phyloP scores from a whole-genome alignment of 2,888 invertebrate species.

The Oxyscelio sp. region DNA sequence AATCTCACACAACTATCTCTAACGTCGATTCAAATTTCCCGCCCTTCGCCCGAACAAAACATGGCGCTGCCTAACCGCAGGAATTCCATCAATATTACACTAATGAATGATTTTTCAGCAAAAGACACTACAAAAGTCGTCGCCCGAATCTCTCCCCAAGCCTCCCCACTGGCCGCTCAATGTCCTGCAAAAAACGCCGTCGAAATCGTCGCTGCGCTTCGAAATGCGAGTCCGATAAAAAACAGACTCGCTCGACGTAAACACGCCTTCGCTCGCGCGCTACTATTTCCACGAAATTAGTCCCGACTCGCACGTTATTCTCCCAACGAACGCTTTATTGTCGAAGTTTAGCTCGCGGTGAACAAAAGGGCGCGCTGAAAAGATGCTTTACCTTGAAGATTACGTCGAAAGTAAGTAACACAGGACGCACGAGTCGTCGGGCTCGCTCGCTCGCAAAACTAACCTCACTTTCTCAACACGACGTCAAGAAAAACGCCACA shows the following conservation, averaged over 20 bases:
- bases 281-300: constrained; percentile 78
- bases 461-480: constrained; percentile 70
- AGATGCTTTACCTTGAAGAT: constrained; percentile 99
- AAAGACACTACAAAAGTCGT: neutral
- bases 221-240: constrained; percentile 79
- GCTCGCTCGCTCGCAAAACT: constrained; percentile 76
- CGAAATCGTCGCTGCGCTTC: neutral
- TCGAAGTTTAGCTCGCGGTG: constrained; percentile 75
- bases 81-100: constrained; percentile 7
- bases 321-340: constrained; percentile 80
- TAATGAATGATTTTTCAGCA: constrained; percentile 53
- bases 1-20: too few species aligned
- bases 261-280: constrained; percentile 84
- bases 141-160: neutral
- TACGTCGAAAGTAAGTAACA: constrained; percentile 97
- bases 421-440: constrained; percentile 51
- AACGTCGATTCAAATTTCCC: too few species aligned
- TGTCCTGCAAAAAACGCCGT: neutral
- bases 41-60: constrained; percentile 7
- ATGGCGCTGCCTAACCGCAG: constrained; percentile 38
- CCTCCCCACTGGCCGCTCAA: too few species aligned
- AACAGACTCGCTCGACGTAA: constrained; percentile 82
- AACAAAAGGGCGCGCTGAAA: constrained; percentile 83
- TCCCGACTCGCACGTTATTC: constrained; percentile 75
- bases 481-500: neutral